A percentile compares a stretch with the other conserved stretches of the same genome.
These are phyloP conservation scores for Hemitrygon akajei DNA, from an alignment of 2,797 vertebrate species.

Conservation along the genomic window DNA sequence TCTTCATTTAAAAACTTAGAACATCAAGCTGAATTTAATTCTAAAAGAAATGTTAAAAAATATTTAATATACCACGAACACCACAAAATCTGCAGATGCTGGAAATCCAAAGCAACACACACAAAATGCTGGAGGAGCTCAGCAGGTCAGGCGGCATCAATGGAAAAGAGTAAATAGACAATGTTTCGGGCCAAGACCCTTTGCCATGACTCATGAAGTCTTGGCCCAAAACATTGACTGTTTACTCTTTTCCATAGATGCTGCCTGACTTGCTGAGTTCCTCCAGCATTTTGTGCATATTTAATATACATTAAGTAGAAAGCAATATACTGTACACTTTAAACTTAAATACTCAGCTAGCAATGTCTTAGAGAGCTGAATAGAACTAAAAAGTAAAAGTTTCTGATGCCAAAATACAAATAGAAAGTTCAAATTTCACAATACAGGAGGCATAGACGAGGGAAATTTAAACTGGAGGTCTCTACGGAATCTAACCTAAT, in stretches of 20 bases:
- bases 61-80: too few relatives aligned
- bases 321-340: conserved; percentile 11
- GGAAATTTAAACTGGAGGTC: conserved; percentile 24
- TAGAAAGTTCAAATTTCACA: conserved; percentile 20
- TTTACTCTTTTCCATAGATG: too few relatives aligned
- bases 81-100: too few relatives aligned
- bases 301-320: background rate
- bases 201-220: too few relatives aligned
- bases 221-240: too few relatives aligned
- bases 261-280: too few relatives aligned
- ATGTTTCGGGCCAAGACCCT: too few relatives aligned
- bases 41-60: background rate
- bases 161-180: too few relatives aligned
- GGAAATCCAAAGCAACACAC: too few relatives aligned
- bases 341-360: background rate
- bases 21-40: background rate
- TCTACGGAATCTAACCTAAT: background rate
- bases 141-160: too few relatives aligned
- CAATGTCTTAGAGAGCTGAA: background rate
- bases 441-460: background rate
- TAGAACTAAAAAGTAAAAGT: background rate
- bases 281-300: background rate
- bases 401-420: background rate
- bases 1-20: background rate
- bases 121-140: too few relatives aligned